Conservation (phyloP, 2,113 vertebrate species). For the Brachyhypopomus occidentalis region DNA sequence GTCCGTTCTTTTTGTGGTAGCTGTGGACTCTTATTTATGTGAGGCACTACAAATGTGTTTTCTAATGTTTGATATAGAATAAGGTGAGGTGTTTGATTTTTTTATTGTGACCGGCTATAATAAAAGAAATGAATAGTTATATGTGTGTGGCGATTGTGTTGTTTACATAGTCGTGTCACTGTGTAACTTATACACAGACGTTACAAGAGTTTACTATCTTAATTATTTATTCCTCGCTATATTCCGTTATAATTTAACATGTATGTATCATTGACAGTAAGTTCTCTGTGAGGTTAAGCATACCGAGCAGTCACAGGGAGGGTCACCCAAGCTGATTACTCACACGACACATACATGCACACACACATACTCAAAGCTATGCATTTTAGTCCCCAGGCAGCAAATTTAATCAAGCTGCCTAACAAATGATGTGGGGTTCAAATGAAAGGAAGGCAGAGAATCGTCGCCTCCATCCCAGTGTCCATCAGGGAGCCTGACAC, state of each 20-base stretch:
- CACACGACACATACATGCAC: too few species aligned
- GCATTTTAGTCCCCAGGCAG: too few species aligned
- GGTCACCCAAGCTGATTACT: not conserved
- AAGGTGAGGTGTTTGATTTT: conserved; percentile 69
- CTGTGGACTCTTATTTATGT: conserved; percentile 75
- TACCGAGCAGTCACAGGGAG: not conserved
- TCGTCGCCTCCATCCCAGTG: too few species aligned
- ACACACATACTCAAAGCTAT: not conserved
- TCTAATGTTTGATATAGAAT: conserved; percentile 75
- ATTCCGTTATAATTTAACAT: not conserved
- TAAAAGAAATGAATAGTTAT: conserved; percentile 52
- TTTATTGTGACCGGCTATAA: conserved; percentile 75
- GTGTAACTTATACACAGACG: not conserved
- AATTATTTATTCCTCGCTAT: too few species aligned
- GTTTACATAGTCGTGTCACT: conserved; percentile 1
- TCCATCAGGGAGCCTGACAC: not conserved
- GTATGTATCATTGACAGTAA: not conserved
- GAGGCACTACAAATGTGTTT: conserved; percentile 70
- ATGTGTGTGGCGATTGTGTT: not conserved
- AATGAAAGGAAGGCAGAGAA: not conserved
- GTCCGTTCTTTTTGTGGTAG: conserved; percentile 67
- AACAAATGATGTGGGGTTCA: too few species aligned
- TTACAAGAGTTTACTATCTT: too few species aligned
- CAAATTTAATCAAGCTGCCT: too few species aligned
- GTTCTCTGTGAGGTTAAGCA: not conserved